Conservation (phyloP, 37 sponge, comb jelly and placozoan species). For the Axinella damicornis region DNA sequence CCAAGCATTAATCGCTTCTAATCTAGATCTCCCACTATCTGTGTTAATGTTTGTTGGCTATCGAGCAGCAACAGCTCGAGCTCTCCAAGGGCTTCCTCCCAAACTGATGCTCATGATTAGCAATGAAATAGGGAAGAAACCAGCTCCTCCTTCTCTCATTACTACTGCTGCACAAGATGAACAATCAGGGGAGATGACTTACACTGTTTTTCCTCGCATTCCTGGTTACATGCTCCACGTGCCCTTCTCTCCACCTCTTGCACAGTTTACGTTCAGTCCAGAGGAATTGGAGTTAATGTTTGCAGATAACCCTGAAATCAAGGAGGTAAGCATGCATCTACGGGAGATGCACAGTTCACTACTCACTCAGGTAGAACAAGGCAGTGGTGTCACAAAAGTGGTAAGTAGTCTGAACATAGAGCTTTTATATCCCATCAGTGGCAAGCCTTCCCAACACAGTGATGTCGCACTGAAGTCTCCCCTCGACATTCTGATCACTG, state of each 20-base stretch:
- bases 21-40: not conserved
- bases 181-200: no score
- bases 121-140: not conserved
- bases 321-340: no score
- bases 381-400: not conserved
- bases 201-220: no score
- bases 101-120: not conserved
- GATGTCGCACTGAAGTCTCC: conserved; percentile 9
- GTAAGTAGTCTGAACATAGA: conserved; percentile 4
- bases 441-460: not conserved
- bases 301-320: no score
- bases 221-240: no score
- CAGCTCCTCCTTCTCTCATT: no score
- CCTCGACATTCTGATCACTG: conserved; percentile 5
- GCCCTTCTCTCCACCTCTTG: no score
- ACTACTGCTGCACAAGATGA: no score
- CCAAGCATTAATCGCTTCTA: conserved; percentile 6
- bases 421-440: conserved; percentile 6
- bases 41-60: not conserved
- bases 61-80: not conserved
- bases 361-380: no score
- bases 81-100: not conserved
- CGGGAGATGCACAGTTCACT: no score
- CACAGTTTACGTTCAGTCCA: no score
- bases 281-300: no score